A percentile compares a stretch with the other conserved stretches of the same genome.
phyloP scores from a whole-genome alignment of 2,797 vertebrate species.

The Orestias chungarensis region DNA sequence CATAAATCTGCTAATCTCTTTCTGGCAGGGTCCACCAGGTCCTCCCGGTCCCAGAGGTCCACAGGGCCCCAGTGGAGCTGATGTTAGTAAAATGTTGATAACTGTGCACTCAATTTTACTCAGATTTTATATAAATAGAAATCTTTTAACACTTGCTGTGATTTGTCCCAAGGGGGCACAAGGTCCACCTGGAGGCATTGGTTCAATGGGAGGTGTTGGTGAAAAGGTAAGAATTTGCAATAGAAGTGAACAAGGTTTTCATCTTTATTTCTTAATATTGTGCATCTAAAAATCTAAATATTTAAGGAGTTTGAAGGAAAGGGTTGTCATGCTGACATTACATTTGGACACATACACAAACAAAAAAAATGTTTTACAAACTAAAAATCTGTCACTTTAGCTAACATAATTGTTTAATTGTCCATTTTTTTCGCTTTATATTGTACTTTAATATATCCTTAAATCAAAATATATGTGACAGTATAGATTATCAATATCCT shows the following conservation, averaged over 20 bases:
- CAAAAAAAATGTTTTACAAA: too few relatives aligned
- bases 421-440: too few relatives aligned
- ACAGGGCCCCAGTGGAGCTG: constrained; percentile 92
- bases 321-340: too few relatives aligned
- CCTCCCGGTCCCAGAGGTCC: constrained; percentile 98
- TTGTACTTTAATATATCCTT: too few relatives aligned
- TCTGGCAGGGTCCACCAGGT: constrained; percentile 92
- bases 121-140: background rate
- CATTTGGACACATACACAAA: too few relatives aligned
- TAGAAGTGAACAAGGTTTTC: background rate
- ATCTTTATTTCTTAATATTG: background rate
- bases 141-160: constrained; percentile 6
- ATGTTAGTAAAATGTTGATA: constrained; percentile 82
- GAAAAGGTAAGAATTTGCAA: constrained; percentile 86
- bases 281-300: background rate
- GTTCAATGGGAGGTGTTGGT: constrained; percentile 90
- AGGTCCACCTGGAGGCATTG: constrained; percentile 92
- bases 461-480: too few relatives aligned
- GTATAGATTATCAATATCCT: too few relatives aligned
- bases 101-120: background rate
- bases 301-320: background rate
- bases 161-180: constrained; percentile 87
- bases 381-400: too few relatives aligned
- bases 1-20: constrained; percentile 8
- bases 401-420: too few relatives aligned